Evolutionary conservation across 2,113 vertebrate species (phyloP).

Genomic region (Silurus glanis): DNA sequence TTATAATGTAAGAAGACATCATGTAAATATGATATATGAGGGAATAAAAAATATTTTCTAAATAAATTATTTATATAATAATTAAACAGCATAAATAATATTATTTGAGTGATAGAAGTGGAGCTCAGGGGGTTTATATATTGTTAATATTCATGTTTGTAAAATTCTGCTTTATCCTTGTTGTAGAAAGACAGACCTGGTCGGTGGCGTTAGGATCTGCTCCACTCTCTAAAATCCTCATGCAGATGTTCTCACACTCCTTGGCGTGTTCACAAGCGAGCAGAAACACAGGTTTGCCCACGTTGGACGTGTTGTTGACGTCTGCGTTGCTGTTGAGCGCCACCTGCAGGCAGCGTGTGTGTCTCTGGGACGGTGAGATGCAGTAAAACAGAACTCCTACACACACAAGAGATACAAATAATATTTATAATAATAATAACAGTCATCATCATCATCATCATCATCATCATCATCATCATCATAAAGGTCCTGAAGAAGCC

Average conservation of each 20-base stretch:
- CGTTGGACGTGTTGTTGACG: slow-evolving; percentile 71
- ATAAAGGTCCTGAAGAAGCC: neutral
- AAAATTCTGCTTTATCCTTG: neutral
- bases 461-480: neutral
- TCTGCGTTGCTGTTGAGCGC: slow-evolving; percentile 76
- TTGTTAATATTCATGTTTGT: neutral
- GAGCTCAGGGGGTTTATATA: neutral
- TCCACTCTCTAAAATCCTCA: slow-evolving; percentile 78
- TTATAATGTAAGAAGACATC: neutral
- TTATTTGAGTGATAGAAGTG: neutral
- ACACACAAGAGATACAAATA: neutral
- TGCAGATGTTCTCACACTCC: slow-evolving; percentile 71
- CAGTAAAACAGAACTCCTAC: slow-evolving; percentile 84
- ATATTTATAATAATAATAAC: neutral
- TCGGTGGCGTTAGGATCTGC: slow-evolving; percentile 75
- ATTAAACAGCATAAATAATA: neutral
- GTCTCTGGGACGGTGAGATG: slow-evolving; percentile 74
- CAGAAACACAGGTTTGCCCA: slow-evolving; percentile 77
- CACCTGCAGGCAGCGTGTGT: slow-evolving; percentile 73
- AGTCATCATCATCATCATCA: no score
- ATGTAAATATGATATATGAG: neutral
- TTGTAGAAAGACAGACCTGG: slow-evolving; percentile 42
- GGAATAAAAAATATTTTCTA: neutral
- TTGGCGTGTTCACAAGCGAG: slow-evolving; percentile 76
- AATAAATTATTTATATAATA: no score